Base-by-base conservation (phyloP, 1,140 invertebrate genomes). In the Zophobas morio region DNA sequence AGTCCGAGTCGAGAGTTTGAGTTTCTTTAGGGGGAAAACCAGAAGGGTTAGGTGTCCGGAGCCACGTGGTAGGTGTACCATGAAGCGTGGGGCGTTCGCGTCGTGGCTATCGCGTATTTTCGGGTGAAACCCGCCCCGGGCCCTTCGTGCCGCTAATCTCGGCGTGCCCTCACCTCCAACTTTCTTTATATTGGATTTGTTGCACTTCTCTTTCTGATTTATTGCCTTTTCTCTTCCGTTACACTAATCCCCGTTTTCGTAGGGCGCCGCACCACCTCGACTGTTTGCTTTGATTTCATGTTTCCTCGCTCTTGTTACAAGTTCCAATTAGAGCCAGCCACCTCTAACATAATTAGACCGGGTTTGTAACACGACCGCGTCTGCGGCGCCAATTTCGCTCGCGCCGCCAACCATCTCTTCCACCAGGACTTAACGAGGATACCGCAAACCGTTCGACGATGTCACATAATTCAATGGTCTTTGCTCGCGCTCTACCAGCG, bases 291-390 rank as follows among this genome's bases (percentile, higher is more conserved):
- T 66, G 60, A 66, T 66, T 66, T 66, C 60, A 66, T 66, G 60
- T 66, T 66, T 66, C 60, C 60, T 66, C 60, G 60, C 60, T 66
- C 60, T 66, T 66, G 60, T 66, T 66, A 66, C 60, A 66, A 66
- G 60, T 66, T 66, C 60, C 60, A 66, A 66, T 66, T 66, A 66
- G 60, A 66, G 60, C 37, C 60, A 66, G 60, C 60, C 60, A 66
- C 60, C 60, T 66, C 60, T 66, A 66, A 66, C 60, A 66, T 66
- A 66, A 66, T 66, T 66, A 66, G 60, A 66, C 60, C 37, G 60
- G 60, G 60, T 66, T 66, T 66, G 60, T 66, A 66, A 66, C 60
- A 66, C 60, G 60, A 66, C 60, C 60, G 60, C 60, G 60, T 66
- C 60, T 66, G 60, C 39, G 60, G 60, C 60, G 39, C 8, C 60